Evolutionary conservation across 2,113 vertebrate genomes (phyloP).

Genomic region (Laticauda laticaudata): DNA sequence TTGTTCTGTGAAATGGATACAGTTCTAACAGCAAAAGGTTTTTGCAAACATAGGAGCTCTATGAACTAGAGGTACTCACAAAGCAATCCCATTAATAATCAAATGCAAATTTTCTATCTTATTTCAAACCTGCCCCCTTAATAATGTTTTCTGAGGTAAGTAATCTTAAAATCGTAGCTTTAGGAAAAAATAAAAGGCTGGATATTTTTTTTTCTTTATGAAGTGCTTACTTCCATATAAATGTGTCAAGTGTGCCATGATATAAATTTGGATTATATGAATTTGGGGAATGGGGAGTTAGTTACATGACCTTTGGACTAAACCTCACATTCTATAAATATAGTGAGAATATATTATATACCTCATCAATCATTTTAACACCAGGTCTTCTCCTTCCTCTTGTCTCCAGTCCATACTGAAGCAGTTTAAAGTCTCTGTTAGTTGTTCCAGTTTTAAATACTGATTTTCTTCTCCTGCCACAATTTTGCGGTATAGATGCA

Average conservation of each 20-base stretch:
- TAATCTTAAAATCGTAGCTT: not conserved
- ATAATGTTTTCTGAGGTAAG: not conserved
- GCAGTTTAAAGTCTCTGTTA: not conserved
- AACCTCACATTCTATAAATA: not conserved
- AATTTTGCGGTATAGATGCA: not conserved
- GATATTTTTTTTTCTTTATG: not conserved
- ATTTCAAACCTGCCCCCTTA: not conserved
- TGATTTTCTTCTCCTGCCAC: not conserved
- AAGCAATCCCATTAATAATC: not conserved
- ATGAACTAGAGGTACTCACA: not conserved
- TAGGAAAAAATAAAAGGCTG: not conserved
- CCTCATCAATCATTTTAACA: not conserved
- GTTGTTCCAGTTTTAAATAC: not conserved
- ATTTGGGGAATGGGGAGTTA: not conserved
- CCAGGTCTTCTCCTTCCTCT: not conserved
- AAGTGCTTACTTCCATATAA: constrained; percentile 4
- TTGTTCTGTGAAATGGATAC: not conserved
- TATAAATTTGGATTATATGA: not conserved
- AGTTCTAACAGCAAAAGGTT: not conserved
- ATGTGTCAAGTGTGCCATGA: not conserved
- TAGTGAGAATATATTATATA: not conserved
- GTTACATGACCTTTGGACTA: not conserved
- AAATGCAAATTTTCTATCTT: not conserved
- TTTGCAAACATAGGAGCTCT: no score
- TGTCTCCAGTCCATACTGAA: not conserved